Evolutionary conservation across 2,797 vertebrate genomes (phyloP).

Genomic region (Catharus ustulatus): DNA sequence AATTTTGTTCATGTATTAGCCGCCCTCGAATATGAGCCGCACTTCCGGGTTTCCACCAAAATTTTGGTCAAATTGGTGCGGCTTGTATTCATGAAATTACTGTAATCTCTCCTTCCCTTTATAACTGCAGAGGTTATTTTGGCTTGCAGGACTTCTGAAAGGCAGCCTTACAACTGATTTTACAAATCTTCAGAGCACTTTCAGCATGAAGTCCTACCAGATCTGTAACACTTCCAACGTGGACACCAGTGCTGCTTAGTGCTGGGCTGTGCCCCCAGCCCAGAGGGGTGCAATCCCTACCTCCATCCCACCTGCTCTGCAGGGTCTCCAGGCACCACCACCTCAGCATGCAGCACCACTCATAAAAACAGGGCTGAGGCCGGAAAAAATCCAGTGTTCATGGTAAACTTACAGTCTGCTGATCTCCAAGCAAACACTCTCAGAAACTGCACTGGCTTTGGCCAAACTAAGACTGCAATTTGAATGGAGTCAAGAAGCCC

Average conservation of each 20-base stretch:
- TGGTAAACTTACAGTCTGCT: background rate
- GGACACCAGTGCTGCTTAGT: rapidly evolving
- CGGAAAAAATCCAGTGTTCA: background rate
- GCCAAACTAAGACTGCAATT: background rate
- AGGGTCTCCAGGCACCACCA: background rate
- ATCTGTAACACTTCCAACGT: rapidly evolving
- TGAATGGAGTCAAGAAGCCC: background rate
- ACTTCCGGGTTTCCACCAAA: too few relatives aligned
- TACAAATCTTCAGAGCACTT: background rate
- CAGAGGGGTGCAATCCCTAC: too few relatives aligned
- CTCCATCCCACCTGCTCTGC: background rate
- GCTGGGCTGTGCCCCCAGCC: background rate
- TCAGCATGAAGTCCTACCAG: background rate
- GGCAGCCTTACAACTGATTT: background rate
- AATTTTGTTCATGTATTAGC: too few relatives aligned
- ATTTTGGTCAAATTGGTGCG: too few relatives aligned
- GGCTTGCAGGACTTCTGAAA: background rate
- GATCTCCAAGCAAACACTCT: background rate
- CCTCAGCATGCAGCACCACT: background rate
- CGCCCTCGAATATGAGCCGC: too few relatives aligned
- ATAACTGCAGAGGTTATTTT: background rate
- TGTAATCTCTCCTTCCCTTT: background rate
- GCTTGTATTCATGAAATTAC: too few relatives aligned
- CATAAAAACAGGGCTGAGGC: background rate
- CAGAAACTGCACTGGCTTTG: background rate